These are phyloP conservation scores for Hymenochirus boettgeri DNA, from an alignment of 2,113 vertebrate species.

Conservation along the genomic window DNA sequence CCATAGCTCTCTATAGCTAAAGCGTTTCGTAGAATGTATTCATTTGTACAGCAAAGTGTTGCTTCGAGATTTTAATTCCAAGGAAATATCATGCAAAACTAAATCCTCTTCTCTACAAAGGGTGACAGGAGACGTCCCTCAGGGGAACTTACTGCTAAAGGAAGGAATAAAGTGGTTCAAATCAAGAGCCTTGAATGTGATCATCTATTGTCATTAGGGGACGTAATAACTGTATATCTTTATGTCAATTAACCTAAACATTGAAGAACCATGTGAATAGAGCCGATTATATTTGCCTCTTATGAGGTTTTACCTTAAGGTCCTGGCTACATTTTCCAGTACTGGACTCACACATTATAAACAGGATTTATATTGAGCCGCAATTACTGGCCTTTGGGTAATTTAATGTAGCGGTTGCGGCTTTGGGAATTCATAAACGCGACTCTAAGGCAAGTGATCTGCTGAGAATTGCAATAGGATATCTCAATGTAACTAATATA, in stretches of 20 bases:
- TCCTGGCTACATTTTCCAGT: no score
- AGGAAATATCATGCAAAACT: slow-evolving; percentile 2
- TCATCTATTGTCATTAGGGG: slow-evolving; percentile 19
- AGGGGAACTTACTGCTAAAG: slow-evolving; percentile 25
- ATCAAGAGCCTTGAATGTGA: slow-evolving; percentile 14
- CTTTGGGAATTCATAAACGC: no score
- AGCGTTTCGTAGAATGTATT: slow-evolving; percentile 32
- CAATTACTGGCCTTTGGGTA: no score
- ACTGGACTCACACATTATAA: no score
- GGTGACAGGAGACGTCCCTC: slow-evolving; percentile 26
- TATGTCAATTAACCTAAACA: slow-evolving; percentile 25
- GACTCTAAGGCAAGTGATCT: no score
- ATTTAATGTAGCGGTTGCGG: no score
- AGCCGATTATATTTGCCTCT: no score
- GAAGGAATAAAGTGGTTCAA: background rate
- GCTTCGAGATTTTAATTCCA: slow-evolving; percentile 31
- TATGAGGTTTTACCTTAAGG: no score
- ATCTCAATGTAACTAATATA: no score
- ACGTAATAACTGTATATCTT: slow-evolving; percentile 18
- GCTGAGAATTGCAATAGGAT: no score
- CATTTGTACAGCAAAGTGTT: slow-evolving; percentile 36
- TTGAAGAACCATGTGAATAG: no score
- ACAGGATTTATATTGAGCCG: no score
- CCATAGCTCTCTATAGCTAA: slow-evolving; percentile 36
- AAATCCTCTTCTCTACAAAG: slow-evolving; percentile 25